Evolutionary conservation across 2,888 invertebrate genomes (phyloP), one percentile per base, ranked within the genome.

Genomic region (Eumacrocentrus americanus): DNA sequence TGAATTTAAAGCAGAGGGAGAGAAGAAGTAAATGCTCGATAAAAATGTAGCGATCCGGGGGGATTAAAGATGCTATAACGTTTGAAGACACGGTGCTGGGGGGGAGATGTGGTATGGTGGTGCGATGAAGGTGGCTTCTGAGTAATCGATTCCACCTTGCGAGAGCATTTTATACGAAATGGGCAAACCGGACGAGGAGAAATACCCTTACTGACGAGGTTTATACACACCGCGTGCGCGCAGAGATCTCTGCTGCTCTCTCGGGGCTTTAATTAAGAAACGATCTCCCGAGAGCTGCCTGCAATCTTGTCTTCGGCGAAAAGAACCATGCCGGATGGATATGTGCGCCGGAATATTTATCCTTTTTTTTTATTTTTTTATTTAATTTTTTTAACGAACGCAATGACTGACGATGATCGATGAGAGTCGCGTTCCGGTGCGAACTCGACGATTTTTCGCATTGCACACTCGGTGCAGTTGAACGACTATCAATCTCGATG

Each of bases 321-420:
- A 55, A 50, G 23, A 61, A 48, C 50, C 48, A 47, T 47, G 52
- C 2, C 25, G 23, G 5, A 25, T 46, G 23, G 12, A 23, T n/a
- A 25, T 12, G 11, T 23, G 22, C 22, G 20, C 22, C 7, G 16
- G 44, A 44, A 18, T 55, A 7, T 44, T 55, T 37, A 18, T 11
- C 1, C 7, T 20, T 22, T 12, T 29, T 18, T 58, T 44, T 34
- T 58, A 34, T 22, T 40, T 50, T 42, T 14, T 34, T 48, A 23
- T 11, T 57, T 50, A 11, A 16, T 40, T 35, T 52, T 35, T 18
- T 50, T 46, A 62, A 60, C 57, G 50, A 57, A 22, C 66, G 59
- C 62, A 69, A 67, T 69, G 70, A 72, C 70, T 74, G 75, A 76
- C 73, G 73, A 75, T 76, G 75, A 76, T 75, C 73, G 73, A 76